Conservation (phyloP, 1,140 invertebrate genomes). For the Drosophila guanche region DNA sequence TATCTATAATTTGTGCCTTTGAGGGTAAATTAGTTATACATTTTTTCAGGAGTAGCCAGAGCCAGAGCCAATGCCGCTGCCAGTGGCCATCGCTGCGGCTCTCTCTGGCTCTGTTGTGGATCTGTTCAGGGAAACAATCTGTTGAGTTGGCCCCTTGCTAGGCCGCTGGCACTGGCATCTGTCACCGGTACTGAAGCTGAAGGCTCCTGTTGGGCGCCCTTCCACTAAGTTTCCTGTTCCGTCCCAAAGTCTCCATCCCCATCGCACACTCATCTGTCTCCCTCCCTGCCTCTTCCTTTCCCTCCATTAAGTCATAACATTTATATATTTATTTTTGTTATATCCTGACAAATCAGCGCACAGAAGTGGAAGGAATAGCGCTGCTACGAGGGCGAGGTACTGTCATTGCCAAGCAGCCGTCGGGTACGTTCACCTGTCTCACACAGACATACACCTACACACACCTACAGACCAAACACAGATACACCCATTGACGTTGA, state of each 20-base stretch:
- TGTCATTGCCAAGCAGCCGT: conserved; percentile 52
- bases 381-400: conserved; percentile 2
- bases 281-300: not conserved
- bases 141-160: conserved; percentile 57
- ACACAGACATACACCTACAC: conserved; percentile 25
- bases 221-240: too few species aligned
- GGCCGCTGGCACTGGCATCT: not conserved
- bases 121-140: conserved; percentile 20
- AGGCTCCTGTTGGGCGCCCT: not conserved
- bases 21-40: too few species aligned
- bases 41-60: too few species aligned
- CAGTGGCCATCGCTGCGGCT: conserved; percentile 10
- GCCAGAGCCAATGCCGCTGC: not conserved
- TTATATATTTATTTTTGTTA: conserved; percentile 38
- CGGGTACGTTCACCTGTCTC: conserved; percentile 64
- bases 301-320: conserved; percentile 42
- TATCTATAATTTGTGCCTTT: too few species aligned
- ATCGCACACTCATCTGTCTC: not conserved
- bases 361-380: conserved; percentile 25
- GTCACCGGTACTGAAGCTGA: not conserved
- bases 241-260: too few species aligned
- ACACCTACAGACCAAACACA: not conserved
- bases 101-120: too few species aligned
- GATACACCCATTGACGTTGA: conserved; percentile 13
- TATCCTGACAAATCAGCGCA: conserved; percentile 48